phyloP scores from a whole-genome alignment of 2,888 invertebrate species.

The Mantis religiosa region DNA sequence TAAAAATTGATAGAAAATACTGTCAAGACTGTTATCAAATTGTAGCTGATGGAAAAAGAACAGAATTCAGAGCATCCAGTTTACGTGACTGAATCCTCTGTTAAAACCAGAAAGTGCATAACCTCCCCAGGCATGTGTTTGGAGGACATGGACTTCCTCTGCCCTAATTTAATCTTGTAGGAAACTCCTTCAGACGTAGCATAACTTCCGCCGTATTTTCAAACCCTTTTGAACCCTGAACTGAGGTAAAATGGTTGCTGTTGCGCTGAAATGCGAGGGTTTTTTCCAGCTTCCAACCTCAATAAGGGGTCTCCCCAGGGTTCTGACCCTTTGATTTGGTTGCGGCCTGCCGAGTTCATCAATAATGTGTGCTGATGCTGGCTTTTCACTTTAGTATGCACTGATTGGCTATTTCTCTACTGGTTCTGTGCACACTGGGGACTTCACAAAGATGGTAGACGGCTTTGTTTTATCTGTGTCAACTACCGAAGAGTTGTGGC shows the following conservation, averaged over 20 bases:
- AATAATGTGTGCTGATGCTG: not conserved
- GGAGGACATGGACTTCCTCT: not conserved
- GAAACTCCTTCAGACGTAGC: not conserved
- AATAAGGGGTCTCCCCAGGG: not conserved
- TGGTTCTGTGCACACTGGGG: not conserved
- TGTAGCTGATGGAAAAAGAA: no score
- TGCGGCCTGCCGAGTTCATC: not conserved
- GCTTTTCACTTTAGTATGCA: not conserved
- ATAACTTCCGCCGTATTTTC: not conserved
- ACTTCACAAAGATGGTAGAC: not conserved
- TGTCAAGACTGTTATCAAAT: no score
- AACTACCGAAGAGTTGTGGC: no score
- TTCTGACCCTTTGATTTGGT: not conserved
- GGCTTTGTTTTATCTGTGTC: no score
- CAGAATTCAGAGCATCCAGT: no score
- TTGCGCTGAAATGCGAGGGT: not conserved
- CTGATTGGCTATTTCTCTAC: not conserved
- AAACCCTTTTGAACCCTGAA: not conserved
- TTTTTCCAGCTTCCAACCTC: not conserved
- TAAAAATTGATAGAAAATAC: no score
- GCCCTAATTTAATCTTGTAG: not conserved
- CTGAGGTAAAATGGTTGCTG: not conserved
- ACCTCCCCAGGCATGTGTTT: not conserved
- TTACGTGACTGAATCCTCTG: no score
- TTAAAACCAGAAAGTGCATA: not conserved